Base-by-base conservation (phyloP, 2,888 invertebrate genomes). In the Chymomyza fuscimana region DNA sequence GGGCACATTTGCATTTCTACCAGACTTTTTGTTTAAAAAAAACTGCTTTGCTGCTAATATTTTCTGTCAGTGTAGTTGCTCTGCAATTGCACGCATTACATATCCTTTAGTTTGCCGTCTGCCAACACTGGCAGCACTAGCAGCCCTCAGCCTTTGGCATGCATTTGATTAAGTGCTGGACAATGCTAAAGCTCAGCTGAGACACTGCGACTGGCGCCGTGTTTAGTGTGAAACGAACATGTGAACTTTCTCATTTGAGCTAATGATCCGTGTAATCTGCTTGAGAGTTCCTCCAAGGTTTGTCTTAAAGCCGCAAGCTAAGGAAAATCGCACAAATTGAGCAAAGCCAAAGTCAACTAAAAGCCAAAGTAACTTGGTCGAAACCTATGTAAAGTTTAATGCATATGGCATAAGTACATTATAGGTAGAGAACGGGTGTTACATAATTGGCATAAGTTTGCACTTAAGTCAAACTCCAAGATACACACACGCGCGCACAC, bases 131-230 rank as follows among this genome's bases (percentile, higher is more conserved):
- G 25, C 25, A 25, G 25, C 25, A 25, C 2, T 25, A 25, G 4
- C 25, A 25, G 4, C 25, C 25, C 32, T 32, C 19, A 10, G 7
- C 2, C 54, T 9, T 32, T n/a, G 16, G 15, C 63, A 72, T 82
- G 81, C 79, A 85, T 82, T 83, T 83, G 82, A 83, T 83, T 83
- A 82, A 83, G 83, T 86, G 82, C 81, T 83, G 82, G 82, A 81
- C 82, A 54, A 12, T 54, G 54, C 54, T 15, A 54, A 46, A 46
- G 40, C 40, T 46, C 40, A 46, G 40, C 40, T 46, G 40, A 46
- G 10, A 46, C 40, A 46, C 12, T 0, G 12, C 1, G 40, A 46
- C 12, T 46, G 22, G 68, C 75, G n/a, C n/a, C 67, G 82, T 73
- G 73, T 67, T 82, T 85, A 68, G 82, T 76, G 82, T 65, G 68